A percentile compares a stretch with the other conserved stretches of the same genome.
phyloP scores from a whole-genome alignment of 1,140 invertebrate genomes.

The Caenorhabditis remanei region DNA sequence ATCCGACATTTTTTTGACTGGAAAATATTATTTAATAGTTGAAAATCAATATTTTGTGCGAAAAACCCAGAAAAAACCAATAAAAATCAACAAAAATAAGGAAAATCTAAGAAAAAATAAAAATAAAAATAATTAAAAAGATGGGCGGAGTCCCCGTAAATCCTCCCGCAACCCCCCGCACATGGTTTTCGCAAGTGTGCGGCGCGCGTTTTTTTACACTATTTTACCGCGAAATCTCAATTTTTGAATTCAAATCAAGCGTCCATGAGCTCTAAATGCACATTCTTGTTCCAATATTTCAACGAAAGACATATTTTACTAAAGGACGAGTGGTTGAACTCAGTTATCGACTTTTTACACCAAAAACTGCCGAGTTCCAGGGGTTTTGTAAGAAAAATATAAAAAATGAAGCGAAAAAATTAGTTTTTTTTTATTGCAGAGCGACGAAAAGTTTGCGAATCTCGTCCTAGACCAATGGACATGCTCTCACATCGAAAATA shows the following conservation, averaged over 20 bases:
- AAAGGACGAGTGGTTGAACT: slow-evolving; percentile 22
- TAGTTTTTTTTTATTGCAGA: neutral
- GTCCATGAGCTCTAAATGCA: slow-evolving; percentile 30
- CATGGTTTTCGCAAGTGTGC: neutral
- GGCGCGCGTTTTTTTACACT: neutral
- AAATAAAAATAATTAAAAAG: neutral
- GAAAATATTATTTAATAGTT: neutral
- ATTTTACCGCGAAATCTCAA: neutral
- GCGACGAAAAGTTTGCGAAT: slow-evolving; percentile 20
- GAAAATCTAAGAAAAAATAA: neutral
- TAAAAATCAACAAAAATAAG: neutral
- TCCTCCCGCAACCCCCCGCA: neutral
- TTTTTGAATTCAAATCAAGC: neutral
- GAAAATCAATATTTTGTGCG: neutral
- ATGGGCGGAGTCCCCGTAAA: slow-evolving; percentile 29
- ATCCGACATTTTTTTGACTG: neutral
- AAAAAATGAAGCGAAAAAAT: neutral
- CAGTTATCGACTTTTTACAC: slow-evolving; percentile 20
- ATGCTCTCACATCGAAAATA: neutral
- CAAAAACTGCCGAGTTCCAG: neutral
- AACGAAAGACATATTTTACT: slow-evolving; percentile 21
- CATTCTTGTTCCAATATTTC: slow-evolving; percentile 32
- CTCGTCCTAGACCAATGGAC: slow-evolving; percentile 21
- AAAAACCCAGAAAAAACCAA: neutral
- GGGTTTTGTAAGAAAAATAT: slow-evolving; percentile 16